Evolutionary conservation across 2,888 invertebrate genomes (phyloP).

Genomic region (Slavum lentiscoides): DNA sequence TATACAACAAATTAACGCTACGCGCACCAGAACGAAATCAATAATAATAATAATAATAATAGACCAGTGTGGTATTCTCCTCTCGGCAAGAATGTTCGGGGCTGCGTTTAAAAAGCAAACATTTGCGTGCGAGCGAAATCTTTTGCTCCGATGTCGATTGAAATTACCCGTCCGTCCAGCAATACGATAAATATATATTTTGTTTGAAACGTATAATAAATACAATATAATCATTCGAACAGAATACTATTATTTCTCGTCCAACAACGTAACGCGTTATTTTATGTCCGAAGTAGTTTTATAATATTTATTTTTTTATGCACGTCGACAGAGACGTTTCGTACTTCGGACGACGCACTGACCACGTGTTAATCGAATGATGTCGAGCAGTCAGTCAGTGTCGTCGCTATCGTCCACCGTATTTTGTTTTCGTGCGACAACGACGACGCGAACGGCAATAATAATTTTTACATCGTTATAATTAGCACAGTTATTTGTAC

Average conservation of each 20-base stretch:
- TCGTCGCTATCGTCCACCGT: too few species aligned
- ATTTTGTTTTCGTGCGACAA: too few species aligned
- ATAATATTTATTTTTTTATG: background rate
- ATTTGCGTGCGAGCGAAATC: slow-evolving; percentile 9
- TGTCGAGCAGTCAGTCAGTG: too few species aligned
- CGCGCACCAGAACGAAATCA: background rate
- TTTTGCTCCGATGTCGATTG: background rate
- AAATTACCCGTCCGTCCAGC: slow-evolving; percentile 22
- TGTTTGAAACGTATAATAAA: too few species aligned
- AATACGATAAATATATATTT: slow-evolving; percentile 21
- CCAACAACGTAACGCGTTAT: background rate
- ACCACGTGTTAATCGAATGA: too few species aligned
- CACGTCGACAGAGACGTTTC: background rate
- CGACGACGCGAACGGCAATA: too few species aligned
- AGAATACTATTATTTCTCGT: background rate
- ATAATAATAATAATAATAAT: too few species aligned
- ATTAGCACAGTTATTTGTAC: too few species aligned
- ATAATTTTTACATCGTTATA: too few species aligned
- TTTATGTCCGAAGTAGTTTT: background rate
- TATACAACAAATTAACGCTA: background rate
- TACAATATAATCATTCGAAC: too few species aligned
- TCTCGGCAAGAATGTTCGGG: background rate
- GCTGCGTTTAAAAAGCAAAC: slow-evolving; percentile 9
- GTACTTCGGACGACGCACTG: too few species aligned
- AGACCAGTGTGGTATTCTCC: background rate